Evolutionary conservation across 2,113 vertebrate genomes (phyloP).

Genomic region (Sinocyclocheilus grahami): DNA sequence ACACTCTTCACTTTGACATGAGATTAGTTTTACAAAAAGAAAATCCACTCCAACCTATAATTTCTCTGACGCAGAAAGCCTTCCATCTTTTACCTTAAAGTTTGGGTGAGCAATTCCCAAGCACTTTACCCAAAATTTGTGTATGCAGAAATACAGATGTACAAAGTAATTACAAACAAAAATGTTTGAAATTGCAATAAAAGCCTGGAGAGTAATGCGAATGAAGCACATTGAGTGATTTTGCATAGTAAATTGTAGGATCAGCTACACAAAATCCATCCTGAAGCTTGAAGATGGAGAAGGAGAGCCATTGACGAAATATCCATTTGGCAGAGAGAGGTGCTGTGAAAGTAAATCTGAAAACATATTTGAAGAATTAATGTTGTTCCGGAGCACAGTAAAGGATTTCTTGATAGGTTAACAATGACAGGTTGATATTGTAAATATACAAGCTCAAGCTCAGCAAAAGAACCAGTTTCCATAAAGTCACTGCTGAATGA

Average conservation of each 20-base stretch:
- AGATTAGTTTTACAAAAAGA: neutral
- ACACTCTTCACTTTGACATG: neutral
- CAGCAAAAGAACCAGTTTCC: neutral
- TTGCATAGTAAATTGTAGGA: neutral
- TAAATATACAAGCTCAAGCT: neutral
- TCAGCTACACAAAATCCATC: neutral
- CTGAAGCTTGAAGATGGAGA: neutral
- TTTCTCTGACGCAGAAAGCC: neutral
- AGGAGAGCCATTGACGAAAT: neutral
- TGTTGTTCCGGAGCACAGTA: neutral
- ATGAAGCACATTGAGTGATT: neutral
- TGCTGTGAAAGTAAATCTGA: neutral
- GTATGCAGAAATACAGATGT: neutral
- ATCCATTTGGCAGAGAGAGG: neutral
- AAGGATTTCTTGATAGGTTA: conserved; percentile 5
- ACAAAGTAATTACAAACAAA: neutral
- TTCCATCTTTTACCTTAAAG: conserved; percentile 1
- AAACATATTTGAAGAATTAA: neutral
- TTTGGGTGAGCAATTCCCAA: neutral
- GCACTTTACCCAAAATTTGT: neutral
- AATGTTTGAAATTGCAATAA: neutral
- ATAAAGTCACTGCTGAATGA: neutral
- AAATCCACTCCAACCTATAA: neutral
- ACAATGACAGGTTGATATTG: conserved; percentile 7
- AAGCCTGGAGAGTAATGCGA: neutral